Evolutionary conservation across 1,140 invertebrate species (phyloP).

Genomic region (Drosophila saltans): DNA sequence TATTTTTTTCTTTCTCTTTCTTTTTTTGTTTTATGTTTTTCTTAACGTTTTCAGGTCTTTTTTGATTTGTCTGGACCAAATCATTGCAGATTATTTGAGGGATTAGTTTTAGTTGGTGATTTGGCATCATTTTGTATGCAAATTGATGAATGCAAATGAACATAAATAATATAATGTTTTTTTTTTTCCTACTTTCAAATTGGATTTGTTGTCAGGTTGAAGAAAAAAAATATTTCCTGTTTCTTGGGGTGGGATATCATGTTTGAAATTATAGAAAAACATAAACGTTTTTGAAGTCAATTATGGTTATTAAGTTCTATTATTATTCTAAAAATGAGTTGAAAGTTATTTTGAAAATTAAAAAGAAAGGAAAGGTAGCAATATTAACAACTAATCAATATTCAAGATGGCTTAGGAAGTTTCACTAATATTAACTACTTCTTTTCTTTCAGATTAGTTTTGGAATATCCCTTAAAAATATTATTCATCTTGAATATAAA

Average conservation of each 20-base stretch:
- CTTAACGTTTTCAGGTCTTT: constrained; percentile 51
- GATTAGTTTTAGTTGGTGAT: constrained; percentile 59
- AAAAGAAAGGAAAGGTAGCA: too few relatives aligned
- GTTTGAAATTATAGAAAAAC: too few relatives aligned
- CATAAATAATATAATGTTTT: constrained; percentile 10
- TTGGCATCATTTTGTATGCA: constrained; percentile 49
- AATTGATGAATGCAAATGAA: constrained; percentile 24
- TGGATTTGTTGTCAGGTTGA: not conserved
- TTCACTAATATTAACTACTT: too few relatives aligned
- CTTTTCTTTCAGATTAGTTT: too few relatives aligned
- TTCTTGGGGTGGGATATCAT: not conserved
- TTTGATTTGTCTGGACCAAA: constrained; percentile 54
- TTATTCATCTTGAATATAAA: too few relatives aligned
- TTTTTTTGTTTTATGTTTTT: constrained; percentile 37
- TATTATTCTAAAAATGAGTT: not conserved
- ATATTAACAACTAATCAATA: too few relatives aligned
- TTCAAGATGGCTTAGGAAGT: too few relatives aligned
- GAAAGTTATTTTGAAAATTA: too few relatives aligned
- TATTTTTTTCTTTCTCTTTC: not conserved
- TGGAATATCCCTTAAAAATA: too few relatives aligned
- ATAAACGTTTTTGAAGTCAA: not conserved
- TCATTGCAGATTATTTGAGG: constrained; percentile 55
- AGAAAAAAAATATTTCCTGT: constrained; percentile 13
- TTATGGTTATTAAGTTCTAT: not conserved
- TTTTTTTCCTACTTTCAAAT: constrained; percentile 7